Conservation (phyloP, 1,140 invertebrate species). For the Nymphalis io region DNA sequence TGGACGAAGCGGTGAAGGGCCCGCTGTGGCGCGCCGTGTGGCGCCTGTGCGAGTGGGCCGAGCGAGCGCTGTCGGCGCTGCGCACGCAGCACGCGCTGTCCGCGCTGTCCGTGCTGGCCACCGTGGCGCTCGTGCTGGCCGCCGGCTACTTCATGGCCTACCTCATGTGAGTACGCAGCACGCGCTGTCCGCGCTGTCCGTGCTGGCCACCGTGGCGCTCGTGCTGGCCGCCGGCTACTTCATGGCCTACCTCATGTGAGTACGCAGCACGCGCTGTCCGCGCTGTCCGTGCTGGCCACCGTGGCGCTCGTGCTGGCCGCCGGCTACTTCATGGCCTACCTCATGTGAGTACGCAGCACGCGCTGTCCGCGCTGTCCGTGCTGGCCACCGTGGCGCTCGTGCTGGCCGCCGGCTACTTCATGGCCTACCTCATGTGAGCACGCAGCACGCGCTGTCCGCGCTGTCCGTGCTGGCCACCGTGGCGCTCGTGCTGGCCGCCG, state of each 20-base stretch:
- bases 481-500: slow-evolving; percentile 88
- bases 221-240: slow-evolving; percentile 92
- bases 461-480: slow-evolving; percentile 92
- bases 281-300: slow-evolving; percentile 90
- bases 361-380: slow-evolving; percentile 91
- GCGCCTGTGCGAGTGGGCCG: slow-evolving; percentile 85
- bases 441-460: slow-evolving; percentile 90
- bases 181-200: slow-evolving; percentile 89
- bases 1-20: slow-evolving; percentile 88
- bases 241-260: slow-evolving; percentile 94
- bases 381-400: slow-evolving; percentile 91
- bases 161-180: slow-evolving; percentile 92
- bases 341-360: slow-evolving; percentile 92
- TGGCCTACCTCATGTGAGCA: slow-evolving; percentile 92
- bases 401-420: slow-evolving; percentile 90
- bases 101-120: slow-evolving; percentile 89
- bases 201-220: slow-evolving; percentile 89
- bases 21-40: slow-evolving; percentile 87
- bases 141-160: slow-evolving; percentile 95
- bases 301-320: slow-evolving; percentile 89
- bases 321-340: slow-evolving; percentile 94
- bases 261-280: slow-evolving; percentile 91
- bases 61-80: slow-evolving; percentile 88
- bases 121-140: slow-evolving; percentile 89
- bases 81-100: slow-evolving; percentile 91